Percentiles rank a stretch among this genome's conserved stretches.
These are phyloP conservation scores for Xestobium rufovillosum DNA, from an alignment of 2,888 invertebrate species.

Conservation along the genomic window DNA sequence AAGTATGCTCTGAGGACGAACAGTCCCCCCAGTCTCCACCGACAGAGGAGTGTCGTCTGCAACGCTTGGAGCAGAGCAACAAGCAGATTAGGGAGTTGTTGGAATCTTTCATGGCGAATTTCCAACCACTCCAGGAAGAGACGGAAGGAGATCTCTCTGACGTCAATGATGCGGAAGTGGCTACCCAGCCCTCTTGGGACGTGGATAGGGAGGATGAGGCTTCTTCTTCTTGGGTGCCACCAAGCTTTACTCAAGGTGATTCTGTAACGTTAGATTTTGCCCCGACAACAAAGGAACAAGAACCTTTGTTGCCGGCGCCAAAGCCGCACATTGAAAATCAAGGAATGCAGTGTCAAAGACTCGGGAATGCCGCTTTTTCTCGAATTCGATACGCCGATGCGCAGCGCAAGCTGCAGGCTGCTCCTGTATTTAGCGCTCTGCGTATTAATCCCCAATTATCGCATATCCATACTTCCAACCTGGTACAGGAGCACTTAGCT, in stretches of 20 bases:
- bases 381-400: conserved; percentile 16
- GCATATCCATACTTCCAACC: background rate
- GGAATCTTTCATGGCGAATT: conserved; percentile 9
- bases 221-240: background rate
- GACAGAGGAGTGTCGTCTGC: conserved; percentile 7
- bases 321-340: conserved; percentile 14
- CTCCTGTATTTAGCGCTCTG: conserved; percentile 16
- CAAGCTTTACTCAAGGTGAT: background rate
- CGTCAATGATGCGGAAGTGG: background rate
- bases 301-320: conserved; percentile 5
- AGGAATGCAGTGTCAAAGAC: conserved; percentile 15
- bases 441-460: conserved; percentile 12
- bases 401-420: conserved; percentile 17
- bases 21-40: too few species aligned
- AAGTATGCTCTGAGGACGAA: background rate
- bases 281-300: conserved; percentile 4
- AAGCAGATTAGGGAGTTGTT: conserved; percentile 11
- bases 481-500: conserved; percentile 7
- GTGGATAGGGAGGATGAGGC: background rate
- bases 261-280: background rate
- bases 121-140: background rate
- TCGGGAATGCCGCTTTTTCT: conserved; percentile 14
- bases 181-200: background rate
- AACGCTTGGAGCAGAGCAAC: conserved; percentile 12
- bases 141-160: conserved; percentile 1